Base-by-base conservation (phyloP, 2,113 vertebrate species). In the Lepisosteus oculatus region DNA sequence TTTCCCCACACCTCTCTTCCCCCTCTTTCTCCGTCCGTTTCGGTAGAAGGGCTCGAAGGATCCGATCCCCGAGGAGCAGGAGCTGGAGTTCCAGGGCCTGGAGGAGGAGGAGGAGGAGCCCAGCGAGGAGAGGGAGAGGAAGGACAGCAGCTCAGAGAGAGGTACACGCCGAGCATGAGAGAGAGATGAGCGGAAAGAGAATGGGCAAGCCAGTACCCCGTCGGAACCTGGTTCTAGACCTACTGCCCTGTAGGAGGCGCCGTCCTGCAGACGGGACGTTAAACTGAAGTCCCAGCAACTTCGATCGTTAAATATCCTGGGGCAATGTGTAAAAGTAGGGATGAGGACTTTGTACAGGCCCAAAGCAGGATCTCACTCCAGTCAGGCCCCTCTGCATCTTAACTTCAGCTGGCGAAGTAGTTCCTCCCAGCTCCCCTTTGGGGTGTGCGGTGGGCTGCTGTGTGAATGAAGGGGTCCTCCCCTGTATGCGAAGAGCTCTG, bases 11-110 rank as follows among this genome's bases (percentile, higher is more conserved):
- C 9, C 65, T 6, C 3, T 51, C 47, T 51, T 51, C 47, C 47
- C 44, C 0, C 65, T 3, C 0, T 66, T 4, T 66, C 2, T 51
- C 47, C 9, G 0, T 29, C 29, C 29, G 5, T 61, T 61, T 11
- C 4, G 47, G n/a, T 81, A 95, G 93, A 95, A 95, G 82, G 87
- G 91, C 55, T 92, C 93, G 62, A 95, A 95, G 79, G 95, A 95
- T 43, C 83, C 90, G 44, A 93, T 93, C 78, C 85, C 86, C 4
- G 94, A 95, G 79, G 94, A 95, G 55, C 92, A 91, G 61, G 94
- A 95, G 75, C 86, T 96, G 3, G 94, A 94, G 9, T 96, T 96
- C 78, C 94, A 93, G 82, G 93, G 92, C 9, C 81, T 95, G 12
- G 94, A 95, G 59, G 94, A 95, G 6, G 94, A 94, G 3, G 94